phyloP scores from a whole-genome alignment of 2,113 vertebrate genomes.

The Lepisosteus oculatus region DNA sequence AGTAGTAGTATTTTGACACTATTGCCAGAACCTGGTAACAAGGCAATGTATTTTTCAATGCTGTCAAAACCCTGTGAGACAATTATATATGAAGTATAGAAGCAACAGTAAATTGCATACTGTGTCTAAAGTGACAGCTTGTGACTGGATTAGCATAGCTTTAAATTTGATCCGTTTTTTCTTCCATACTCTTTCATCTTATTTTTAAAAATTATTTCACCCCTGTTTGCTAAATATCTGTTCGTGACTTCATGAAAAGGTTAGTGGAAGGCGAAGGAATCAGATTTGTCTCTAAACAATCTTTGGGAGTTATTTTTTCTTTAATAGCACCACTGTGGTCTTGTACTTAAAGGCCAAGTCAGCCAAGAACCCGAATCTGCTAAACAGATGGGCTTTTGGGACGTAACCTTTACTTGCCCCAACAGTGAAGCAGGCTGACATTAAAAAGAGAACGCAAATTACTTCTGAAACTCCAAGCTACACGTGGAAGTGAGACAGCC shows the following conservation, averaged over 20 bases:
- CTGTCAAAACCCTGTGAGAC: too few species aligned
- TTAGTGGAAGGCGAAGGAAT: neutral
- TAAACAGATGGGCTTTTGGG: neutral
- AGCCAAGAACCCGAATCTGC: neutral
- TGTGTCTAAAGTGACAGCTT: too few species aligned
- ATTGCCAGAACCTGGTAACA: too few species aligned
- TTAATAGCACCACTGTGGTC: neutral
- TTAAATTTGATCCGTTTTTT: too few species aligned
- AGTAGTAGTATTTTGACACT: too few species aligned
- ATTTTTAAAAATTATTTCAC: neutral
- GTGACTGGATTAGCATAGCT: too few species aligned
- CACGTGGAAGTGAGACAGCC: too few species aligned
- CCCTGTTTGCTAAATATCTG: neutral
- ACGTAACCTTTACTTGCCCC: conserved; percentile 25
- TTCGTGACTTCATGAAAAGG: neutral
- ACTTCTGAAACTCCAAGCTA: neutral
- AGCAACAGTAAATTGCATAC: too few species aligned
- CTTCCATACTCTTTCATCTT: neutral
- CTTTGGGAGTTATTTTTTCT: too few species aligned
- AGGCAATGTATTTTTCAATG: too few species aligned
- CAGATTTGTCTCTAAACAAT: too few species aligned
- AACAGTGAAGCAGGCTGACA: conserved; percentile 32
- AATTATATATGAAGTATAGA: too few species aligned
- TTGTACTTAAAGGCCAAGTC: conserved; percentile 4
- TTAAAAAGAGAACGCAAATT: conserved; percentile 33